Percentiles rank a stretch among this genome's conserved stretches.
phyloP scores from a whole-genome alignment of 2,797 vertebrate genomes.

The Danio jaintianensis region DNA sequence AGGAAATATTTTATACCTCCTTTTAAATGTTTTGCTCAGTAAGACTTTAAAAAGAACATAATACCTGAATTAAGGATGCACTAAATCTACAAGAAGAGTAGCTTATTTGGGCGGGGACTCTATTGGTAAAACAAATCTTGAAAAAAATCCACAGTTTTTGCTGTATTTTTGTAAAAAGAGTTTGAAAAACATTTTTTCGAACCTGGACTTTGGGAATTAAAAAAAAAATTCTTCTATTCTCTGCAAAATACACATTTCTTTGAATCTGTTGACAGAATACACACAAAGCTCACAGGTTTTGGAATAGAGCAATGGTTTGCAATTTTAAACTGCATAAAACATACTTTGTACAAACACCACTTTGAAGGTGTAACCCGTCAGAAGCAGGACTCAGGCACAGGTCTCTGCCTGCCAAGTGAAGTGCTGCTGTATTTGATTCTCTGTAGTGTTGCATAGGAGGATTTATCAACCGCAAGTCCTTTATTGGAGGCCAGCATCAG shows the following conservation, averaged over 20 bases:
- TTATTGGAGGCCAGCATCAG: constrained; percentile 57
- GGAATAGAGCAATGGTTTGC: neutral
- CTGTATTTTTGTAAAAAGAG: too few species aligned
- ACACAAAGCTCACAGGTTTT: neutral
- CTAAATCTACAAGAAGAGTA: too few species aligned
- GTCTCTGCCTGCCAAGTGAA: constrained; percentile 79
- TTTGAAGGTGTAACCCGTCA: constrained; percentile 57
- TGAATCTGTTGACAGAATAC: neutral
- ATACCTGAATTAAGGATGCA: too few species aligned
- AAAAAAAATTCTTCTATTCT: too few species aligned
- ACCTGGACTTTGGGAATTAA: too few species aligned
- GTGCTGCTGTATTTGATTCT: constrained; percentile 79
- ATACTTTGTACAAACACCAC: constrained; percentile 13
- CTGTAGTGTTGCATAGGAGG: constrained; percentile 75
- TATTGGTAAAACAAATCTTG: too few species aligned
- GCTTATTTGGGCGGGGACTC: too few species aligned
- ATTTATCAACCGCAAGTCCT: constrained; percentile 71
- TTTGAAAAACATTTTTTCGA: too few species aligned
- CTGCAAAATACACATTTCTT: neutral
- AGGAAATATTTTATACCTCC: too few species aligned
- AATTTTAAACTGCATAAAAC: neutral
- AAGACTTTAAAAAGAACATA: too few species aligned
- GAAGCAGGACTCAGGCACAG: constrained; percentile 79
- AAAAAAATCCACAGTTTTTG: too few species aligned
- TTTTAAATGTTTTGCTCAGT: too few species aligned